Base-by-base conservation (phyloP, 2,797 vertebrate genomes). In the Muscicapa comitata region DNA sequence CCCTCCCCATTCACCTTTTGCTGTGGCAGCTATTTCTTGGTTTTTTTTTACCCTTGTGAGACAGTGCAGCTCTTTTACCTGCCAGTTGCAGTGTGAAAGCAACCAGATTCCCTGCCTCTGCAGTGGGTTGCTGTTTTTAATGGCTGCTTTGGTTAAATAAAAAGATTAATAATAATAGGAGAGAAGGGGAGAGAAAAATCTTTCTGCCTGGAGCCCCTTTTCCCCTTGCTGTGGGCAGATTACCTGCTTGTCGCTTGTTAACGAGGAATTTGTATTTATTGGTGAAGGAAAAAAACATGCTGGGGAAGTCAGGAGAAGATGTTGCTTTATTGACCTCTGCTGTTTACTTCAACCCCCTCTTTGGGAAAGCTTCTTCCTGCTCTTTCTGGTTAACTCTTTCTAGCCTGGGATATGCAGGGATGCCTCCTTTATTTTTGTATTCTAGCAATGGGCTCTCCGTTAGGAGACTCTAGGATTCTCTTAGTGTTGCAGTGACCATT, bases 181-280 rank as follows among this genome's bases (percentile, higher is more conserved):
- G 86, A 90, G 93, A 95, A 94, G 92, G 80, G 63, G 86, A 89
- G 61, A 92, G 91, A 82, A 84, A 79, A 74, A 61, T 80, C 65
- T 90, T 71, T 73, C 80, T 81, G 95, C 89, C 73, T 92, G 86
- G 31, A 57, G 70, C 79, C 93, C 82, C 93, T 84, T 90, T 85
- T 88, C 83, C 91, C 91, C 83, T 77, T 61, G n/a, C 92, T 29
- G 37, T 78, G 78, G 86, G 88, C 68, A 87, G 91, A 79, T 75
- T 80, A 94, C 79, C 88, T 88, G 87, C 93, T 94, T 93, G 71
- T 94, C 2, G 31, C 93, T 97, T 95, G 93, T 96, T 97, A 96
- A 97, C 76, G 93, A 98, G 97, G 96, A 95, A 77, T 80, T 88
- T 72, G 83, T 98, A 97, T 98, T 97, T 98, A 98, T 98, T 98